Conservation (phyloP, 2,888 invertebrate species). For the Celastrina argiolus region DNA sequence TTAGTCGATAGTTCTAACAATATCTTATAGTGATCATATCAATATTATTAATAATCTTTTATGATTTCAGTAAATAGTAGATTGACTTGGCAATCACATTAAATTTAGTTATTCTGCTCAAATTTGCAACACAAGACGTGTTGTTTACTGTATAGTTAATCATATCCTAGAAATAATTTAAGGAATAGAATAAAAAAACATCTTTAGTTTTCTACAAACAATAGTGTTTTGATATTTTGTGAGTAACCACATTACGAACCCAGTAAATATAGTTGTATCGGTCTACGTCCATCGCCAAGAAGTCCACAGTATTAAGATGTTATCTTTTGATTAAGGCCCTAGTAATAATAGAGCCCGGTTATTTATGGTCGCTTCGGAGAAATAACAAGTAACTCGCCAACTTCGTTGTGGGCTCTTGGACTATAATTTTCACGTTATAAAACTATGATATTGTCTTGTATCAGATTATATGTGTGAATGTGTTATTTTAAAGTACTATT, state of each 20-base stretch:
- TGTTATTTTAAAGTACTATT: neutral
- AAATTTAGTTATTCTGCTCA: no score
- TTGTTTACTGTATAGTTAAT: no score
- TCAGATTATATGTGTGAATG: neutral
- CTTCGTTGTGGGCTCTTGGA: conserved; percentile 41
- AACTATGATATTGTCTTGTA: neutral
- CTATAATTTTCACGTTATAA: conserved; percentile 22
- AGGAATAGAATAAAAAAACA: no score
- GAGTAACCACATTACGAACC: neutral
- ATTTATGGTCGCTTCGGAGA: conserved; percentile 59
- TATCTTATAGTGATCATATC: no score
- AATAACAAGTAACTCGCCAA: conserved; percentile 49
- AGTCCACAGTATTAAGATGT: conserved; percentile 59
- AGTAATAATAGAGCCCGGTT: conserved; percentile 66
- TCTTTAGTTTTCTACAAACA: no score
- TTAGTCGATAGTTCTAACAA: no score
- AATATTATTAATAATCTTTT: no score
- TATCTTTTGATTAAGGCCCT: conserved; percentile 74
- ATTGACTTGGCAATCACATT: no score
- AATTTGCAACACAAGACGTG: no score
- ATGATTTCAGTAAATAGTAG: no score
- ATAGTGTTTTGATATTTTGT: no score
- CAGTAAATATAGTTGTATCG: conserved; percentile 3
- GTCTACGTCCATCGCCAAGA: conserved; percentile 10
- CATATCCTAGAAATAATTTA: no score